Base-by-base conservation (phyloP, 2,888 invertebrate species). In the Polia nebulosa region DNA sequence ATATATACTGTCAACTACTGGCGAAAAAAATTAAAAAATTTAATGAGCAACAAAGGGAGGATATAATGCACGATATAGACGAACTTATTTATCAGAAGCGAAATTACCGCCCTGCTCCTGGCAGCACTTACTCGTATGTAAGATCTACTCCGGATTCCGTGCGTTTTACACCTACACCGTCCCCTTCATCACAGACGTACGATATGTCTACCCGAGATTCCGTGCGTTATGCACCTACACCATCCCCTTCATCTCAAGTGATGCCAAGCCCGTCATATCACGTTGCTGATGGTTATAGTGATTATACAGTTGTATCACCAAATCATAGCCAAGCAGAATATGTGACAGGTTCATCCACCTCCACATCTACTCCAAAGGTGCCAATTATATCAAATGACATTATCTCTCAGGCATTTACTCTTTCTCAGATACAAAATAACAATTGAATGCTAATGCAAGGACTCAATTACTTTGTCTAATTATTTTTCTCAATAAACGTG, bases 51-150 rank as follows among this genome's bases (percentile, higher is more conserved):
- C 57, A 57, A 57, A 57, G 57, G 57, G 44, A 57, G 57, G 44
- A 9, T 57, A 57, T 57, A 57, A 57, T 57, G 57, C 57, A 57
- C 41, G 20, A 57, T 44, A 57, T 57, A 44, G 44, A 57, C 15
- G 57, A 57, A 29, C 57, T 57, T 4, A 61, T 67, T 67, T 61
- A 36, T 67, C 61, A 63, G 63, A 73, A 63, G 51, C 57, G 72
- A 74, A 57, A 72, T 44, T n/a, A 20, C 20, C n/a, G 76, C 51
- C 67, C 72, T 62, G 51, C 72, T 49, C 27, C 41, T 62, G 36
- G 68, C 63, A 78, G 65, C 63, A 62, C 65, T 52, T 69, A 65
- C 64, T 56, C 66, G 69, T 64, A 64, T 36, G 52, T 65, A 74
- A 74, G 61, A 29, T 60, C 64, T 60, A 61, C 53, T 13, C 55